Conservation (phyloP, 2,113 vertebrate species). For the Hepsetus odoe region DNA sequence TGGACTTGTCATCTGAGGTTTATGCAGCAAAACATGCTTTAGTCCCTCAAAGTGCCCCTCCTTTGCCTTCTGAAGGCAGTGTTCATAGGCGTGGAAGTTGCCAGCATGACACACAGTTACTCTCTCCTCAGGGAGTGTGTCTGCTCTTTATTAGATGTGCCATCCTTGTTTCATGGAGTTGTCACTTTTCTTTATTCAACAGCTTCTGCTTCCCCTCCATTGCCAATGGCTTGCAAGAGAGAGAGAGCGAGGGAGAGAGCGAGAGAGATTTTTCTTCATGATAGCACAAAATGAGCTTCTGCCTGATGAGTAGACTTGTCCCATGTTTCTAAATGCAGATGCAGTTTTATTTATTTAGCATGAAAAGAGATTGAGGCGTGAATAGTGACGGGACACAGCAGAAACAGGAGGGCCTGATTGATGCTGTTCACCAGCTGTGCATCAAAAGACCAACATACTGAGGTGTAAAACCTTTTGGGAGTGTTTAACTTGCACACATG, state of each 20-base stretch:
- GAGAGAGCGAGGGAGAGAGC: too few species aligned
- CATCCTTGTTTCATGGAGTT: conserved; percentile 19
- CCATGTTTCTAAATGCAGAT: conserved; percentile 45
- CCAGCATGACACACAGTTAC: not conserved
- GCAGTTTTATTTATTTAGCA: conserved; percentile 48
- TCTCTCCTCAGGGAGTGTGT: conserved; percentile 16
- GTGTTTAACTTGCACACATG: too few species aligned
- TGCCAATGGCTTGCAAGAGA: too few species aligned
- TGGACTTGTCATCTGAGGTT: not conserved
- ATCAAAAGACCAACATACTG: conserved; percentile 33
- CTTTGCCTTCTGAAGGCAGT: not conserved
- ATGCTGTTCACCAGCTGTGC: not conserved
- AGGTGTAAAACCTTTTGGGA: conserved; percentile 9
- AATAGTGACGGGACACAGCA: conserved; percentile 50
- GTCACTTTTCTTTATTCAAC: conserved; percentile 27
- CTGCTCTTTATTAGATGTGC: conserved; percentile 33
- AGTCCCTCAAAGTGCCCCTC: not conserved
- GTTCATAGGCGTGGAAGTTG: not conserved
- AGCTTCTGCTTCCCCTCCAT: not conserved
- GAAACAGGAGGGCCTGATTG: not conserved
- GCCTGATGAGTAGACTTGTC: conserved; percentile 41
- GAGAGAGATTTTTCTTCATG: conserved; percentile 59
- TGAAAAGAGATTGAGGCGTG: conserved; percentile 9
- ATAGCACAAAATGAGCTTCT: conserved; percentile 60
- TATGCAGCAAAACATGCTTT: not conserved